Evolutionary conservation across 1,140 invertebrate species (phyloP), one percentile per base, ranked within the genome.

Genomic region (Caerostris extrusa): DNA sequence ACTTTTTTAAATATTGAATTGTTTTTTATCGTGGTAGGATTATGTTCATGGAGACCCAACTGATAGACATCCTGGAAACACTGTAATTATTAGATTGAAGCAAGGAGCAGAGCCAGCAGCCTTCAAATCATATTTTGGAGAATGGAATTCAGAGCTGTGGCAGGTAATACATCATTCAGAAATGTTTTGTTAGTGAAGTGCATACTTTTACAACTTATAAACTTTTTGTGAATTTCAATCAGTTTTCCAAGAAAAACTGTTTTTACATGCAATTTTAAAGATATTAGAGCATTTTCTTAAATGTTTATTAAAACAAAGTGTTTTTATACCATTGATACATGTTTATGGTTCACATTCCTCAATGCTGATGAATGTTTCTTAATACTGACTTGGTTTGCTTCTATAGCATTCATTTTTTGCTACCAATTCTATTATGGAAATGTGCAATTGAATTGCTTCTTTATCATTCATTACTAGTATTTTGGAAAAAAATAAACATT

Each of bases 71-170:
- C 96, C 96, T 94, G 97, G 97, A 81, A 96, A 96, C 0, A 96
- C 97, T 10, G 96, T 97, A 17, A 96, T 98, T 50, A 96, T 97
- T 7, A 96, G 96, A 1, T 96, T 98, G 2, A 97, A 97, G 90
- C 97, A 98, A 96, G 97, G 97, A 12, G 95, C 97, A 71, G 98
- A 98, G 95, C 97, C 97, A 0, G 96, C 96, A 1, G 96, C 96
- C 58, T 98, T 98, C 96, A 97, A 96, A 94, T 96, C 96, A 34
- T 96, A 97, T 71, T 98, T 98, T 96, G 97, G 97, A 5, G 95
- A 95, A 5, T 98, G 98, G 98, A 96, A 97, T 94, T 95, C 96
- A 7, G 95, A 96, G 81, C 96, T 97, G 94, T 97, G 97, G 97
- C 95, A 96, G 95, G 97, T 97, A 95, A 94, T 53, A 94, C 85